Evolutionary conservation across 2,113 vertebrate species (phyloP).

Genomic region (Hemibagrus wyckioides): DNA sequence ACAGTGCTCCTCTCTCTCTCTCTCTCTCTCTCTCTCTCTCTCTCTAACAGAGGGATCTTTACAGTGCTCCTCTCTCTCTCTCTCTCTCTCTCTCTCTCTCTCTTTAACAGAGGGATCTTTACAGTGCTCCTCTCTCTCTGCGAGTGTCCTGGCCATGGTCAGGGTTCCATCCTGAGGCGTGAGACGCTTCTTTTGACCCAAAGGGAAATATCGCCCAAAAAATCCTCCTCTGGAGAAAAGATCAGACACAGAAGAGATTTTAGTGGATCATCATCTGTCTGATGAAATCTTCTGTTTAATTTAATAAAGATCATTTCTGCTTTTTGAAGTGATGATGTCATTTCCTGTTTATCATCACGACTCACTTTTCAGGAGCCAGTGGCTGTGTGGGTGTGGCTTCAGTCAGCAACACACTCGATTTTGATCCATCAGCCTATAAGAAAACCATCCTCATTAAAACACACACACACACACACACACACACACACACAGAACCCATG

Average conservation of each 20-base stretch:
- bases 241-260: neutral
- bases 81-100: neutral
- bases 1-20: too few relatives aligned
- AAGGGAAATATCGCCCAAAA: slow-evolving; percentile 51
- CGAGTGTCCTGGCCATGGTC: slow-evolving; percentile 29
- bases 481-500: neutral
- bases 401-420: neutral
- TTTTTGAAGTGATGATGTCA: neutral
- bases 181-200: slow-evolving; percentile 63
- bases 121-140: slow-evolving; percentile 51
- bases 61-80: neutral
- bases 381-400: neutral
- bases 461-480: neutral
- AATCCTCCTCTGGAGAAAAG: slow-evolving; percentile 62
- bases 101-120: neutral
- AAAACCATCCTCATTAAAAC: neutral
- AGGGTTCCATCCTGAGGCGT: slow-evolving; percentile 48
- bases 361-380: neutral
- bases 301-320: neutral
- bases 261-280: neutral
- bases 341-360: neutral
- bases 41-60: too few relatives aligned
- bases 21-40: too few relatives aligned
- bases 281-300: neutral
- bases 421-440: neutral